Evolutionary conservation across 2,888 invertebrate genomes (phyloP).

Genomic region (Poecilobothrus nobilitatus): DNA sequence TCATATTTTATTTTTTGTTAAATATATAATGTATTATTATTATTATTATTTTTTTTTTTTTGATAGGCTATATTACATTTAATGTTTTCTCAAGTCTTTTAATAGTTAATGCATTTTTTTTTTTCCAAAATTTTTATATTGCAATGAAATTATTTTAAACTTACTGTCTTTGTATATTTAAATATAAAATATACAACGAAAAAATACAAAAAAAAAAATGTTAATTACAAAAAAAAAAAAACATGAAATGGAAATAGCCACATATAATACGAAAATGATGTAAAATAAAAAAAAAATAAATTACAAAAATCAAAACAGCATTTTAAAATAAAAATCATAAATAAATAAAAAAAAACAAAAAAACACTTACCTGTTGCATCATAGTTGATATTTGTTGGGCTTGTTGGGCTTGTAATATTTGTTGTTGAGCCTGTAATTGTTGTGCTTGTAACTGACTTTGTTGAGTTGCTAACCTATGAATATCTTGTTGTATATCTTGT

Average conservation of each 20-base stretch:
- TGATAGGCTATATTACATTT: no score
- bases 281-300: neutral
- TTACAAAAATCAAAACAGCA: neutral
- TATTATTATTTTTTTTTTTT: no score
- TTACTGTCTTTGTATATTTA: no score
- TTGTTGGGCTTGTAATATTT: slow-evolving; percentile 48
- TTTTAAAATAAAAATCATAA: neutral
- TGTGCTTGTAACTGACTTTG: slow-evolving; percentile 63
- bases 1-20: no score
- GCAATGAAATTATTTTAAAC: no score
- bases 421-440: slow-evolving; percentile 52
- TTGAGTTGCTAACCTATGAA: slow-evolving; percentile 78
- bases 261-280: neutral
- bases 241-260: neutral
- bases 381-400: slow-evolving; percentile 48
- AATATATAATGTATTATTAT: no score
- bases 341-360: neutral
- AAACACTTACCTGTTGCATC: slow-evolving; percentile 29
- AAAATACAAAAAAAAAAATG: no score
- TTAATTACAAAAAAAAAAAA: no score
- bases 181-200: no score
- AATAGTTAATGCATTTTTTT: no score
- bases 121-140: no score
- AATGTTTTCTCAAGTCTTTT: no score
- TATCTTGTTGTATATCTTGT: slow-evolving; percentile 88